These are phyloP conservation scores for Peromyscus melanophrys DNA, from an alignment of 2,797 vertebrate species.

Conservation along the genomic window DNA sequence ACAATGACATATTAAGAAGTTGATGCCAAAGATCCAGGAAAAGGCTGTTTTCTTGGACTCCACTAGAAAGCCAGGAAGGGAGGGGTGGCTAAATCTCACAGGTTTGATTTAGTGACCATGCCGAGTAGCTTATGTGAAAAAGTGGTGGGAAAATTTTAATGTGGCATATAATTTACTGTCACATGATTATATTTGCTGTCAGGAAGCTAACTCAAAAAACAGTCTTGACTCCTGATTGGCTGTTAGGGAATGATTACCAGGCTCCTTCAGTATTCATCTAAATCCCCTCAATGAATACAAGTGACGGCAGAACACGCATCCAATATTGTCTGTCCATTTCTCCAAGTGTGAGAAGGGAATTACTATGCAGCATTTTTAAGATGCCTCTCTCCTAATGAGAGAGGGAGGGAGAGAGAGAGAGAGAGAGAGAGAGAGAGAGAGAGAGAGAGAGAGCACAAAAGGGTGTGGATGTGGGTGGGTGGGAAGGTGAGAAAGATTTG, in stretches of 20 bases:
- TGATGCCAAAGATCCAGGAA: neutral
- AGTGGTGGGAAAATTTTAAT: neutral
- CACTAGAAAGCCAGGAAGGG: neutral
- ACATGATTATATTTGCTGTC: neutral
- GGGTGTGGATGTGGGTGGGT: neutral
- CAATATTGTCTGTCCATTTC: neutral
- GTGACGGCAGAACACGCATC: neutral
- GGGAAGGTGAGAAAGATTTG: neutral
- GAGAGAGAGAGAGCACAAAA: too few relatives aligned
- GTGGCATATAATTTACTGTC: neutral
- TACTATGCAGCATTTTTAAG: neutral
- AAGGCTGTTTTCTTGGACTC: neutral
- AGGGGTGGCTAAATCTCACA: neutral
- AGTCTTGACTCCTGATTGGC: neutral
- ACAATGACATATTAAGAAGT: neutral
- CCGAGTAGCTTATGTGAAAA: neutral
- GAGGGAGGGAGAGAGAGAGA: neutral
- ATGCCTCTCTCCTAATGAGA: neutral
- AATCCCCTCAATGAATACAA: neutral
- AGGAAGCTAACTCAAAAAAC: neutral
- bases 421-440: too few relatives aligned
- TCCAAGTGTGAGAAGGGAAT: conserved; percentile 6
- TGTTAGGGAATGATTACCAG: neutral
- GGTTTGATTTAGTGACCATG: conserved; percentile 31
- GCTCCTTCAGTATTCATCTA: neutral